Conservation (phyloP, 2,797 vertebrate species). For the Periparus ater region DNA sequence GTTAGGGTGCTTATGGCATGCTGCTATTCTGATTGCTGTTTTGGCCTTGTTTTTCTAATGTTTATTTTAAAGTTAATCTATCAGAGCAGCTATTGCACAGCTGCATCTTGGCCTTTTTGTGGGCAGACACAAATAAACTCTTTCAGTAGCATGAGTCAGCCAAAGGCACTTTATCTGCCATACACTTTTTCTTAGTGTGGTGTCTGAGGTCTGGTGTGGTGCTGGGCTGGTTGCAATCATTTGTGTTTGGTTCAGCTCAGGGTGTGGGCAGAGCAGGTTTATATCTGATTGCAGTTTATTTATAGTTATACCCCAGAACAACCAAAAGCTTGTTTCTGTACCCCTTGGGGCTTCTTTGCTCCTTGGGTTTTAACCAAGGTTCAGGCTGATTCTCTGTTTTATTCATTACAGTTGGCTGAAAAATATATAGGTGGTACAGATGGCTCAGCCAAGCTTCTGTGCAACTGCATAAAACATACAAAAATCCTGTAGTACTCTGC, state of each 20-base stretch:
- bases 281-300: conserved; percentile 50
- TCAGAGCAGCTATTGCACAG: background rate
- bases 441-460: conserved; percentile 37
- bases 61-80: background rate
- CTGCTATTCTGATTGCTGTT: background rate
- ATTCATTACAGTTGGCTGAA: conserved; percentile 52
- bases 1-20: background rate
- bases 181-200: background rate
- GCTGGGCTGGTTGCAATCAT: background rate
- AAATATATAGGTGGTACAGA: conserved; percentile 42
- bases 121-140: background rate
- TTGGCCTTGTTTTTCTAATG: background rate
- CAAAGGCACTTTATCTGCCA: background rate
- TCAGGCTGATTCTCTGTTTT: conserved; percentile 46
- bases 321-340: background rate
- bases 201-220: background rate
- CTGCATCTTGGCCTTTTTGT: background rate
- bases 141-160: background rate
- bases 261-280: background rate
- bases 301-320: conserved; percentile 20
- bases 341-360: background rate
- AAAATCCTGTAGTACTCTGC: conserved; percentile 12
- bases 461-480: background rate
- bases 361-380: conserved; percentile 51
- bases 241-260: background rate